These are phyloP conservation scores for Actenoides lindsayi DNA, from an alignment of 2,113 vertebrate species.

Conservation along the genomic window DNA sequence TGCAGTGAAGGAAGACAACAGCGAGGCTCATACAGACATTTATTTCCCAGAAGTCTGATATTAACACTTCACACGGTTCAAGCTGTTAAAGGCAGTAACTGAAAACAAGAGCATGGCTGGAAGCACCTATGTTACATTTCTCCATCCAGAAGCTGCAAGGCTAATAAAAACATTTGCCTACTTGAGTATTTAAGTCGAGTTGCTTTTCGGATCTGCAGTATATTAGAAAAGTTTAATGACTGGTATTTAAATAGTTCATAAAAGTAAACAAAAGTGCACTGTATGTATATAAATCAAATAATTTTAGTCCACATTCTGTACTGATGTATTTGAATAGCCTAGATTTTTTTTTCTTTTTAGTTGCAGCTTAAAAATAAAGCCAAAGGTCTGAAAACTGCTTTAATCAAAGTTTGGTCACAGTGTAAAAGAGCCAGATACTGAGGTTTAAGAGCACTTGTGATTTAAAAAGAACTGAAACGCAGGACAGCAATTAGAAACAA, in stretches of 20 bases:
- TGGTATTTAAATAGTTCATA: background rate
- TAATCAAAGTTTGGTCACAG: background rate
- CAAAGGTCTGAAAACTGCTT: background rate
- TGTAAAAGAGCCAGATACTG: background rate
- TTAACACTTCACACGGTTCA: background rate
- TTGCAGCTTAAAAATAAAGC: background rate
- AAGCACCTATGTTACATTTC: background rate
- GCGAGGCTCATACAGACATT: constrained; percentile 18
- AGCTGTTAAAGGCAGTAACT: background rate
- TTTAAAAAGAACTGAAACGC: background rate
- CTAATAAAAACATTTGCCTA: background rate
- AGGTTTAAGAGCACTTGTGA: background rate
- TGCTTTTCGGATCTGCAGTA: background rate
- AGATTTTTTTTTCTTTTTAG: background rate
- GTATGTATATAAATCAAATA: background rate
- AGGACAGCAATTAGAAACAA: background rate
- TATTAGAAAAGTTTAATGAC: background rate
- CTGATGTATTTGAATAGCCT: background rate
- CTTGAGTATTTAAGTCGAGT: background rate
- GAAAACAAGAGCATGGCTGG: background rate
- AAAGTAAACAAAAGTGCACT: background rate
- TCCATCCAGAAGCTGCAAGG: background rate
- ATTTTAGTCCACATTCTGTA: constrained; percentile 3
- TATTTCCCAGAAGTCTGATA: constrained; percentile 43
- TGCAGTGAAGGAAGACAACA: background rate